Evolutionary conservation across 2,113 vertebrate genomes (phyloP), one percentile per base, ranked within the genome.

Genomic region (Pangasianodon gigas): DNA sequence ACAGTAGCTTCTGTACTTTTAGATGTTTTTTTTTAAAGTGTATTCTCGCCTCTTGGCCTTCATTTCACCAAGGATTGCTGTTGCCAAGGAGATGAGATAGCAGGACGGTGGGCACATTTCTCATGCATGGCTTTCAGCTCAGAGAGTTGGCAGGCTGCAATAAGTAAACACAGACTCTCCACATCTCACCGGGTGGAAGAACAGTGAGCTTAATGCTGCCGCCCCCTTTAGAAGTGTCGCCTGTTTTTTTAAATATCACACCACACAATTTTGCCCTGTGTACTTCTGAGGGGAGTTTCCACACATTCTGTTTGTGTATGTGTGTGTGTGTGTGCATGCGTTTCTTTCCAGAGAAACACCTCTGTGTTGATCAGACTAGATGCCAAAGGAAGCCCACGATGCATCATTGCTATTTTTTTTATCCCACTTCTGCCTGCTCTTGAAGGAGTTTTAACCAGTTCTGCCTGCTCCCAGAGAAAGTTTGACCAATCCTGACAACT

Each of bases 21-120:
- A 52, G 41, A 32, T 24, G 37, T 44, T 84, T 44, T 60, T 32
- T 29, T 81, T 80, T 69, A 4, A 88, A 60, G 54, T 65, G 86
- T 58, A 79, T 65, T 77, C 74, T 87, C 37, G 19, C 60, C 32
- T 46, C 54, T 83, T 81, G 86, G 74, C 62, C 69, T 84, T 91
- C 62, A 84, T 69, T 90, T 89, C 54, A 77, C 84, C 62, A 67
- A 87, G 86, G 85, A 91, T 89, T 21, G 48, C 83, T 89, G 92
- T 92, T 92, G 91, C 91, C 89, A 91, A 90, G 91, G 92, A 91
- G 92, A 92, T 92, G 60, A 92, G 87, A 89, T 93, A 88, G 52
- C 86, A 87, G 91, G 87, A 90, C 82, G 82, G 87, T 87, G 87
- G 85, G 85, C 81, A 74, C 69, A 87, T 89, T 89, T 89, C 52